Evolutionary conservation across 2,113 vertebrate species (phyloP), one percentile per base, ranked within the genome.

Genomic region (Numida meleagris): DNA sequence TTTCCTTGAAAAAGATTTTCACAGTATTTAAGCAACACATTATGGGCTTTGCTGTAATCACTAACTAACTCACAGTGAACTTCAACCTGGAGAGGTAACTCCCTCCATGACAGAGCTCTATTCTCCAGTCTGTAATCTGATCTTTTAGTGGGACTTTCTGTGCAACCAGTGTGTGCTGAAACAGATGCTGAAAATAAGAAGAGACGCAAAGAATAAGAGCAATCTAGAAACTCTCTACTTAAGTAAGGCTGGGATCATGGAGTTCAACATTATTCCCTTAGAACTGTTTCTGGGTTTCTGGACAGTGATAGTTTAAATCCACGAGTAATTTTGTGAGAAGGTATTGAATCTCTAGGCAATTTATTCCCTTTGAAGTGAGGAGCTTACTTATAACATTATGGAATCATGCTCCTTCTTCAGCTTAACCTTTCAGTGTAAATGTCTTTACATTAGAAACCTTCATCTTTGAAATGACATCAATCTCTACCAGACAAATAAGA

Each of bases 251-350:
- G 24, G 38, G 5, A 59, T 6, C 5, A 46, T 4, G 5, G 14
- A 51, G 18, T 53, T 45, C 23, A 50, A 59, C 3, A 4, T 85
- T 82, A 68, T 2, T 1, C 18, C 18, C 1, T 0, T 31, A 63
- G 24, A 80, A 77, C 1, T 0, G 11, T 76, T 94, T 70, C 75
- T 82, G 25, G 10, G 12, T 82, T 86, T 81, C 53, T 70, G 21
- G 31, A 31, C 6, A 53, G 14, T n/a, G 29, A 62, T 1, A 34
- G 9, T 21, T 76, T 45, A 67, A 93, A 65, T n/a, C 8, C 20
- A 29, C n/a, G 68, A 58, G 27, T 57, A 90, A 76, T 68, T 89
- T 68, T 87, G 33, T 38, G 59, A 66, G 36, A 87, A 82, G 27
- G 8, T 66, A 36, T 14, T 42, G 18, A 16, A 45, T 62, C 25